Evolutionary conservation across 1,140 invertebrate genomes (phyloP).

Genomic region (Neotoxoptera formosana): DNA sequence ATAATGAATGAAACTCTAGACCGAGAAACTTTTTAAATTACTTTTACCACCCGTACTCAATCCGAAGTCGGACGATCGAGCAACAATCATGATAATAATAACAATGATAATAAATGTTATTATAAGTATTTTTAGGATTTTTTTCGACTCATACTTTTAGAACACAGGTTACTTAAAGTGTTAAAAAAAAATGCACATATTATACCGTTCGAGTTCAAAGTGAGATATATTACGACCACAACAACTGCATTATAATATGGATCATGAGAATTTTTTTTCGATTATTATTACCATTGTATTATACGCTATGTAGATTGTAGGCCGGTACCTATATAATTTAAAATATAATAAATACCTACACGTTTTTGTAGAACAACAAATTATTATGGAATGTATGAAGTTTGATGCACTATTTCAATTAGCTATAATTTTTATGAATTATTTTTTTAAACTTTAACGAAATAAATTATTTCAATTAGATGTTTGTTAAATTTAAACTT

Average conservation of each 20-base stretch:
- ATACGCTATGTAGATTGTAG: background rate
- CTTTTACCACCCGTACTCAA: background rate
- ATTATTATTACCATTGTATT: background rate
- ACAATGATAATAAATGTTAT: slow-evolving; percentile 19
- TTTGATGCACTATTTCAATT: background rate
- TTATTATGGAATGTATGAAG: background rate
- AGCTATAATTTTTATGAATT: background rate
- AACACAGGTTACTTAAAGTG: background rate
- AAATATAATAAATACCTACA: background rate
- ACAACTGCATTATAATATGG: background rate
- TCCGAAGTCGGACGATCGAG: background rate
- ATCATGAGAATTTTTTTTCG: background rate
- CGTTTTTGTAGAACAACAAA: no score
- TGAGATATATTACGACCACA: background rate
- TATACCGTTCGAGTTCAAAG: background rate
- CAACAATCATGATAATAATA: background rate
- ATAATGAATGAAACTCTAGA: background rate
- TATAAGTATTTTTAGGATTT: background rate
- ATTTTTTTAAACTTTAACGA: no score
- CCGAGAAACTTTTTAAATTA: slow-evolving; percentile 35
- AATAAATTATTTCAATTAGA: background rate
- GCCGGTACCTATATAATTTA: background rate
- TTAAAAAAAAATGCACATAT: background rate
- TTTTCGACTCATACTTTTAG: background rate
- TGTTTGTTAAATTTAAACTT: no score